Evolutionary conservation across 2,797 vertebrate species (phyloP).

Genomic region (Sebastiscus albofasciatus): DNA sequence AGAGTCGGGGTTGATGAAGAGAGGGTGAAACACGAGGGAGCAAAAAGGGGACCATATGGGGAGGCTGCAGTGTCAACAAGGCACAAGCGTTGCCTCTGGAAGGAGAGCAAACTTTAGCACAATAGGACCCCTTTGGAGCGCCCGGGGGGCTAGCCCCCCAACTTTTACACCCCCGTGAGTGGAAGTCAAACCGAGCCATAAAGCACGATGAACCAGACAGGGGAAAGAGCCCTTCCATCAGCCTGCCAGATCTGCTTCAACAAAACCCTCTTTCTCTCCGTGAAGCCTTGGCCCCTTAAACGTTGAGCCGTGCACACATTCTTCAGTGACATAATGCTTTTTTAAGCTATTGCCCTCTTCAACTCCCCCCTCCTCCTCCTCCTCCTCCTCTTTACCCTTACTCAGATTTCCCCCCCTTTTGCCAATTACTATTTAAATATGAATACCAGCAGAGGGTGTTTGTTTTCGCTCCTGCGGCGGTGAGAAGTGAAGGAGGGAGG

Average conservation of each 20-base stretch:
- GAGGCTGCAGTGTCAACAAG: constrained; percentile 75
- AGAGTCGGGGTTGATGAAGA: no score
- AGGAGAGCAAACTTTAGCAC: constrained; percentile 78
- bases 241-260: constrained; percentile 71
- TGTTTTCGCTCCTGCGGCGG: constrained; percentile 68
- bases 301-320: constrained; percentile 68
- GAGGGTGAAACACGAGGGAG: constrained; percentile 11
- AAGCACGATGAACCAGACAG: constrained; percentile 64
- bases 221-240: constrained; percentile 66
- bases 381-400: constrained; percentile 29
- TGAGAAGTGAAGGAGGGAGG: constrained; percentile 45
- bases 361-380: constrained; percentile 9
- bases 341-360: constrained; percentile 77
- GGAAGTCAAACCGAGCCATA: constrained; percentile 77
- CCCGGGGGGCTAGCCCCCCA: constrained; percentile 53
- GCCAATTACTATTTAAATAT: constrained; percentile 76
- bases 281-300: constrained; percentile 66
- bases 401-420: constrained; percentile 56
- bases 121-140: constrained; percentile 68
- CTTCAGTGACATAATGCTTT: constrained; percentile 81
- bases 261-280: constrained; percentile 79
- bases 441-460: constrained; percentile 73
- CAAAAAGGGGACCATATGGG: constrained; percentile 49
- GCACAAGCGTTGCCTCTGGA: constrained; percentile 67
- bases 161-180: constrained; percentile 73